These are phyloP conservation scores for Pantherophis vulpinus DNA, from an alignment of 2,797 vertebrate species.

Conservation along the genomic window DNA sequence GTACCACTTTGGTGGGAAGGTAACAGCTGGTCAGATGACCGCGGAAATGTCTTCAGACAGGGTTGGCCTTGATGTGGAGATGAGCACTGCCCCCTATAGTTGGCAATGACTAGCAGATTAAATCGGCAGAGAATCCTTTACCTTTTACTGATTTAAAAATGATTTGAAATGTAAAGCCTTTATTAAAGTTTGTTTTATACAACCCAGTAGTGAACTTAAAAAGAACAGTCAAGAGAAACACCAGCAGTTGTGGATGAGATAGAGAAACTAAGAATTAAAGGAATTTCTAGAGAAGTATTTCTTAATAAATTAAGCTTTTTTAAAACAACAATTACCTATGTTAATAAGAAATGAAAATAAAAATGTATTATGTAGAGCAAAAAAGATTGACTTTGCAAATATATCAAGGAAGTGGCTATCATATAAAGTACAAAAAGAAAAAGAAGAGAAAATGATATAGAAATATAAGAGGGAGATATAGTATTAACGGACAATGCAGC, in stretches of 20 bases:
- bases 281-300: not conserved
- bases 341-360: not conserved
- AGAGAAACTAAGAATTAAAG: not conserved
- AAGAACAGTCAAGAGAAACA: not conserved
- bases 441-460: not conserved
- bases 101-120: fast-evolving
- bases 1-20: not conserved
- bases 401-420: not conserved
- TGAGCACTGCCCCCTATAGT: not conserved
- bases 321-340: not conserved
- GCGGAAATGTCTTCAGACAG: not conserved
- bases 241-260: not conserved
- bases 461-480: not conserved
- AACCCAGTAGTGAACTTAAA: not conserved
- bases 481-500: not conserved
- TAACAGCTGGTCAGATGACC: not conserved
- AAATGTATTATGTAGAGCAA: not conserved
- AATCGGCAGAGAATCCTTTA: not conserved
- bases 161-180: not conserved
- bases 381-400: not conserved
- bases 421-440: not conserved
- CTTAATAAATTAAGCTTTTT: not conserved
- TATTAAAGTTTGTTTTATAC: not conserved
- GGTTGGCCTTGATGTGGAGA: not conserved
- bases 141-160: not conserved